Base-by-base conservation (phyloP, 2,888 invertebrate genomes). In the Sepioteuthis lessoniana region DNA sequence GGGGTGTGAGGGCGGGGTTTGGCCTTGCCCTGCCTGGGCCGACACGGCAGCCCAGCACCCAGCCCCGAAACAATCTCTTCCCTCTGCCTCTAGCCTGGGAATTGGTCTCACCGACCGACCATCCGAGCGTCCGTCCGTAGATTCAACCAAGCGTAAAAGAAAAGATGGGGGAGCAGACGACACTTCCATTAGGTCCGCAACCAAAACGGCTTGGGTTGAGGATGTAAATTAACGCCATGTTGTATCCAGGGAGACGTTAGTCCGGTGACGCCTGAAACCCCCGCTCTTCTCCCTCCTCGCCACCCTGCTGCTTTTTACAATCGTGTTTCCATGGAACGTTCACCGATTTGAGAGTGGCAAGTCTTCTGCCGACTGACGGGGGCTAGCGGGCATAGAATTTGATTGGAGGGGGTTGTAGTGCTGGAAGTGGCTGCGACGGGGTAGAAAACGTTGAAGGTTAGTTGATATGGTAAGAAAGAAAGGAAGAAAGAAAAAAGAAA, bases 131-230 rank as follows among this genome's bases (percentile, higher is more conserved):
- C 76, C n/a, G 76, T 76, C 76, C 76, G 76, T 76, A 76, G 76
- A 76, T 76, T 35, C 76, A 76, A 19, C 76, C 76, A 76, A 76
- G 76, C 76, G 76, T 76, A n/a, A 76, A 76, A 76, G 76, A n/a
- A 76, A 76, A 76, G 35, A 76, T 25, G 55, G 55, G 16, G 35
- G 35, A 76, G n/a, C 76, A 76, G 76, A 76, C 76, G 76, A 76
- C 76, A n/a, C 76, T 76, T 76, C n/a, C 76, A n/a, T 76, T 76
- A n/a, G 76, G n/a, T 76, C n/a, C 76, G 76, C n/a, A n/a, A 76
- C 76, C 76, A 76, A 76, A 76, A 76, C 76, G 76, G 76, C 76
- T 35, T n/a, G 35, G 76, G 76, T 76, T 0, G 13, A 35, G 76
- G 76, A 35, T 76, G 76, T 76, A 76, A 35, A 76, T 76, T 76